These are phyloP conservation scores for Bathynomus jamesi DNA, from an alignment of 1,140 invertebrate genomes.

Conservation along the genomic window DNA sequence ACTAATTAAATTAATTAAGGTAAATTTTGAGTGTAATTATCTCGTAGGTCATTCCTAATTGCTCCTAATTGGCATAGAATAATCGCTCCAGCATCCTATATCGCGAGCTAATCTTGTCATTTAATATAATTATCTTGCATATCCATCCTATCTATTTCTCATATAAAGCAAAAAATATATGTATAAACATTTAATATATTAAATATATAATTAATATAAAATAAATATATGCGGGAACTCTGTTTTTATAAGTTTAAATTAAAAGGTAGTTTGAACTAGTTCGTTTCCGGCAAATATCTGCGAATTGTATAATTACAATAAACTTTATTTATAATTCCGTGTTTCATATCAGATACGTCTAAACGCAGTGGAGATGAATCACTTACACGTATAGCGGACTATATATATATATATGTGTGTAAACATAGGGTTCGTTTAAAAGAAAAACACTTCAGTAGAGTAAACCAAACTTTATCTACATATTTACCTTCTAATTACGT, in stretches of 20 bases:
- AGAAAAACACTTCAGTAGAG: too few relatives aligned
- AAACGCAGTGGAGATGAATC: neutral
- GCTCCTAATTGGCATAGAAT: neutral
- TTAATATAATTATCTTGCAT: neutral
- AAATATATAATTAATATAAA: neutral
- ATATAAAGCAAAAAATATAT: neutral
- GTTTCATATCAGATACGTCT: neutral
- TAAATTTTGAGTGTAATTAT: neutral
- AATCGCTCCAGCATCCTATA: too few relatives aligned
- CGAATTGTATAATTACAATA: neutral
- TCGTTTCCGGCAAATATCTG: neutral
- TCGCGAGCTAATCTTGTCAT: too few relatives aligned
- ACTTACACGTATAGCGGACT: neutral
- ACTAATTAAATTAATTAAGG: neutral
- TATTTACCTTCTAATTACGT: too few relatives aligned
- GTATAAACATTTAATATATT: neutral
- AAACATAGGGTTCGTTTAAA: too few relatives aligned
- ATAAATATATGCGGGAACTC: neutral
- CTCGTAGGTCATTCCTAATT: neutral
- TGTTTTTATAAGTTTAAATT: neutral
- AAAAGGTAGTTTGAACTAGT: neutral
- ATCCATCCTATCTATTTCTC: neutral
- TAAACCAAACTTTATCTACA: conserved; percentile 7
- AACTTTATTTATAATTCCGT: neutral
- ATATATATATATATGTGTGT: neutral